These are phyloP conservation scores for Cacatua alba DNA, from an alignment of 2,113 vertebrate genomes.

Conservation along the genomic window DNA sequence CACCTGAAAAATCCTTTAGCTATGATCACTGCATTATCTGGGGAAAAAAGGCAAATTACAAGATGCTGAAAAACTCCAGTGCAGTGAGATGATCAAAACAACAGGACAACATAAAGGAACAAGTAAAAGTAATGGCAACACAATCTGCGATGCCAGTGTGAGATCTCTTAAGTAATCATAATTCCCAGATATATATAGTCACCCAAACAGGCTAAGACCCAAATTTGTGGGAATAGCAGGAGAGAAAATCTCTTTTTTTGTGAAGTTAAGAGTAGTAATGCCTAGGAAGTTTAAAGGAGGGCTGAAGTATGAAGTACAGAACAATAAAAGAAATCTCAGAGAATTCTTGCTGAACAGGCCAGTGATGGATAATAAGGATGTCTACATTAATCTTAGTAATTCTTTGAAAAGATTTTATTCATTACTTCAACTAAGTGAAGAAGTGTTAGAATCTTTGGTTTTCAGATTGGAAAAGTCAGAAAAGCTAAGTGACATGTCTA, in stretches of 20 bases:
- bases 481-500: not conserved
- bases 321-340: not conserved
- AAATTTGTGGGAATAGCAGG: not conserved
- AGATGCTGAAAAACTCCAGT: not conserved
- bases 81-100: not conserved
- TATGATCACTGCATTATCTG: not conserved
- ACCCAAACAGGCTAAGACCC: not conserved
- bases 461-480: not conserved
- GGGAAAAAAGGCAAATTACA: not conserved
- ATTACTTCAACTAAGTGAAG: not conserved
- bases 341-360: not conserved
- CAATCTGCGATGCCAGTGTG: not conserved
- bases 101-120: not conserved
- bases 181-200: not conserved
- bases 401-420: not conserved
- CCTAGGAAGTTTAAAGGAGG: not conserved
- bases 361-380: not conserved
- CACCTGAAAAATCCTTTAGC: conserved; percentile 1
- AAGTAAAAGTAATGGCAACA: not conserved
- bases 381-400: not conserved
- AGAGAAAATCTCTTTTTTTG: not conserved
- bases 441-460: not conserved
- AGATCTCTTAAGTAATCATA: not conserved
- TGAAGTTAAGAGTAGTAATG: not conserved
- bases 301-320: not conserved